These are phyloP conservation scores for Belgica antarctica DNA, from an alignment of 2,888 invertebrate species.

Conservation along the genomic window DNA sequence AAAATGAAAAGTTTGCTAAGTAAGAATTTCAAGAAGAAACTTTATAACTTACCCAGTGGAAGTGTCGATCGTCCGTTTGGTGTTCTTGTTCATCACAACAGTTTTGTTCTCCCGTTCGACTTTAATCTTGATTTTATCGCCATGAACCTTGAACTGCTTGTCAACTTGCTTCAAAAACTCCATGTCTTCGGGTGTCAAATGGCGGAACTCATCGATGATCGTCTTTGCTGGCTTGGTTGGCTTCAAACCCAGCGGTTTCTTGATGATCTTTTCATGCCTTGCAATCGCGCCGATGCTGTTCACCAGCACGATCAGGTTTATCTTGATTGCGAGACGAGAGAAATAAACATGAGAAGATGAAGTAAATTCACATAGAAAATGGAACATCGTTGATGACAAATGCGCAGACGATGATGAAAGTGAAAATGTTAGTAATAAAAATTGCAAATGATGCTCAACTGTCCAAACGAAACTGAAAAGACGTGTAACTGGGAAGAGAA, in stretches of 20 bases:
- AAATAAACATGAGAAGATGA: background rate
- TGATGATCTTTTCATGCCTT: conserved; percentile 39
- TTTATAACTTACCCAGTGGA: conserved; percentile 66
- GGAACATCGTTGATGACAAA: conserved; percentile 10
- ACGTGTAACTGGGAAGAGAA: conserved; percentile 16
- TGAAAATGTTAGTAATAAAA: background rate
- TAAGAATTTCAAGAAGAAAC: conserved; percentile 47
- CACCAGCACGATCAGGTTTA: conserved; percentile 18
- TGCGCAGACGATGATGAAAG: background rate
- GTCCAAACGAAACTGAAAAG: background rate
- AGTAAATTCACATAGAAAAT: no score
- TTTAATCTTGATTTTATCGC: conserved; percentile 54
- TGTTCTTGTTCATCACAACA: conserved; percentile 48
- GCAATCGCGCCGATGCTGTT: conserved; percentile 25
- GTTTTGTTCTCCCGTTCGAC: conserved; percentile 52
- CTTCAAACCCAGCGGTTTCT: conserved; percentile 44
- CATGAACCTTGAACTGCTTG: conserved; percentile 54
- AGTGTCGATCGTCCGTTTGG: conserved; percentile 70
- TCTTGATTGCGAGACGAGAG: background rate
- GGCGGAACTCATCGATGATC: conserved; percentile 50
- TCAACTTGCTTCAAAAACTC: conserved; percentile 55
- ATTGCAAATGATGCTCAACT: conserved; percentile 23
- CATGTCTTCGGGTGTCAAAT: conserved; percentile 52
- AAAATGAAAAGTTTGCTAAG: conserved; percentile 51
- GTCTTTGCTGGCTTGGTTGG: conserved; percentile 49